Conservation (phyloP, 2,797 vertebrate genomes). For the Chloroceryle inda region DNA sequence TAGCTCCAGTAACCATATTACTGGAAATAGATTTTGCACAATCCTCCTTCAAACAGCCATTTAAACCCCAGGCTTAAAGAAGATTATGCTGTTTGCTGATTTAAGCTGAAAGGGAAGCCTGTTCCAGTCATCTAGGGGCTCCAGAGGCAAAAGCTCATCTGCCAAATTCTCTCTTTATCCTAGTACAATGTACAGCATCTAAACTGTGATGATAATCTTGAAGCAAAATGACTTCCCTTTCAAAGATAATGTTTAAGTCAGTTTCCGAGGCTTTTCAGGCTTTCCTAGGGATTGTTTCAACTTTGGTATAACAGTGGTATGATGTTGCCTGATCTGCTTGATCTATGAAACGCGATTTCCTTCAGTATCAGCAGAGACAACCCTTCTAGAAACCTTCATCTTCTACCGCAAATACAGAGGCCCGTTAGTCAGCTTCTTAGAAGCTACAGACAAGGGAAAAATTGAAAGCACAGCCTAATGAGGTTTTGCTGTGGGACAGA, state of each 20-base stretch:
- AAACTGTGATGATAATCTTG: conserved; percentile 64
- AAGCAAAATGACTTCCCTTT: conserved; percentile 48
- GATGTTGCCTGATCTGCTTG: conserved; percentile 20
- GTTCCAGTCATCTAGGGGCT: conserved; percentile 67
- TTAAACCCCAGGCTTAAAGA: conserved; percentile 74
- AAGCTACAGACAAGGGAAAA: neutral
- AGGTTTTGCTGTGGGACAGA: neutral
- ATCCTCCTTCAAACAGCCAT: conserved; percentile 74
- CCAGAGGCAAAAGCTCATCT: conserved; percentile 68
- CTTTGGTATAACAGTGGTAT: neutral
- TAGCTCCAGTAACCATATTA: conserved; percentile 67
- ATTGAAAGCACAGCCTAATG: rapidly evolving
- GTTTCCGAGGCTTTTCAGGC: conserved; percentile 31
- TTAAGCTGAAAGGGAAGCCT: conserved; percentile 73
- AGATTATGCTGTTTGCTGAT: conserved; percentile 78
- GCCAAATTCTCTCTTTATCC: conserved; percentile 73
- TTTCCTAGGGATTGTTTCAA: conserved; percentile 61
- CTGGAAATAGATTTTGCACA: conserved; percentile 72
- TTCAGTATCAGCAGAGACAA: neutral
- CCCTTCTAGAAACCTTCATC: neutral
- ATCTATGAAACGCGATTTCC: conserved; percentile 25
- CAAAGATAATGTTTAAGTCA: conserved; percentile 38
- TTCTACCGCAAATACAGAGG: neutral
- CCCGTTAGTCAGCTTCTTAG: neutral
- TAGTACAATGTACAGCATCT: conserved; percentile 64